These are phyloP conservation scores for Phaetusa simplex DNA, from an alignment of 2,113 vertebrate genomes.

Conservation along the genomic window DNA sequence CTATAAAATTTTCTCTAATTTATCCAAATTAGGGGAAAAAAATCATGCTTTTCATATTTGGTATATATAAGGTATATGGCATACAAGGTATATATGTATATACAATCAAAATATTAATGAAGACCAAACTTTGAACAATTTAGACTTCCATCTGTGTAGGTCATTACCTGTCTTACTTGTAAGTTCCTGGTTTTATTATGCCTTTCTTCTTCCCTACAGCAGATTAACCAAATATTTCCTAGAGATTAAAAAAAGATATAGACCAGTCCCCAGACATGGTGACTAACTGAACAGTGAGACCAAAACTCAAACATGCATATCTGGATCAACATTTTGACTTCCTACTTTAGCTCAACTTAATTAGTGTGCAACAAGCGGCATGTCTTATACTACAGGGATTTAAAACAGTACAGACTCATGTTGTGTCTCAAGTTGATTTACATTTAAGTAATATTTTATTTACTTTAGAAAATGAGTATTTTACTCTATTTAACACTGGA, in stretches of 20 bases:
- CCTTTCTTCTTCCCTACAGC: neutral
- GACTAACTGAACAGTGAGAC: neutral
- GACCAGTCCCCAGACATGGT: neutral
- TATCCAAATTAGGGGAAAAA: neutral
- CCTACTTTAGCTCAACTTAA: neutral
- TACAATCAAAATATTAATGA: neutral
- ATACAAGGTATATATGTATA: neutral
- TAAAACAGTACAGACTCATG: neutral
- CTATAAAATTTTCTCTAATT: neutral
- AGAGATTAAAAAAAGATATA: neutral
- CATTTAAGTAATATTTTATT: neutral
- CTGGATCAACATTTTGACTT: neutral
- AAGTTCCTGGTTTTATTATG: neutral
- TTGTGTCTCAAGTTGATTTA: neutral
- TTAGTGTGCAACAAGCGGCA: neutral
- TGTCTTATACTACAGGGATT: neutral
- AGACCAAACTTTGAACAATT: neutral
- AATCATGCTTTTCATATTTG: neutral
- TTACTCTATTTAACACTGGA: neutral
- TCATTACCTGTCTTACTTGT: neutral
- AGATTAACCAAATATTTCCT: neutral
- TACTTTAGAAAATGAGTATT: constrained; percentile 7
- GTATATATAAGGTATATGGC: neutral
- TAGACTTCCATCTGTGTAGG: neutral
- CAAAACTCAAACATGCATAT: neutral